Percentiles rank a stretch among this genome's conserved stretches.
Conservation (phyloP, 2,888 invertebrate genomes). For the Scaptomyza reducta region DNA sequence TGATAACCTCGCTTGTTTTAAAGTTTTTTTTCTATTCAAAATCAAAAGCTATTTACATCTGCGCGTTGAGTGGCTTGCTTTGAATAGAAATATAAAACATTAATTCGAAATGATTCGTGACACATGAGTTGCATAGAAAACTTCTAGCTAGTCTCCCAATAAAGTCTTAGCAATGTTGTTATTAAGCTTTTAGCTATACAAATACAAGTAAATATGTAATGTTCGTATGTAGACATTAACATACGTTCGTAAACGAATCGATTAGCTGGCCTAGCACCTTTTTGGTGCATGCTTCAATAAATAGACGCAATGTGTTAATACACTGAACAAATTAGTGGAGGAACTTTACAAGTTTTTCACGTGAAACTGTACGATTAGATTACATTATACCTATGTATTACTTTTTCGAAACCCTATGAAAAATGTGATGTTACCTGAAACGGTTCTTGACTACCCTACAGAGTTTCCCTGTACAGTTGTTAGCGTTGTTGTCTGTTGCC, state of each 20-base stretch:
- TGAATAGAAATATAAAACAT: constrained; percentile 24
- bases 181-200: constrained; percentile 33
- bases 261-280: constrained; percentile 57
- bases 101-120: constrained; percentile 29
- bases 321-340: constrained; percentile 13
- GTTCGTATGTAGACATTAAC: not conserved
- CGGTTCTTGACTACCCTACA: constrained; percentile 16
- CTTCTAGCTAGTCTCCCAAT: constrained; percentile 1
- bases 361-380: not conserved
- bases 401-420: not conserved
- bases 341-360: not conserved
- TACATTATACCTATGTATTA: not conserved
- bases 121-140: constrained; percentile 11
- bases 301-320: constrained; percentile 23
- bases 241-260: constrained; percentile 43
- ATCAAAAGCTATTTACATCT: constrained; percentile 42
- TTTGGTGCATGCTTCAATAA: constrained; percentile 33
- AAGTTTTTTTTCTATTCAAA: too few relatives aligned
- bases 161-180: constrained; percentile 38
- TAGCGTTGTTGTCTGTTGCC: constrained; percentile 4
- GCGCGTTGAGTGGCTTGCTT: constrained; percentile 24
- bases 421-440: constrained; percentile 22
- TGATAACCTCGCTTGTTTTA: not conserved
- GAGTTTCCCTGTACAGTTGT: constrained; percentile 4
- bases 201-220: not conserved